Evolutionary conservation across 1,140 invertebrate genomes (phyloP).

Genomic region (Palaemon carinicauda): DNA sequence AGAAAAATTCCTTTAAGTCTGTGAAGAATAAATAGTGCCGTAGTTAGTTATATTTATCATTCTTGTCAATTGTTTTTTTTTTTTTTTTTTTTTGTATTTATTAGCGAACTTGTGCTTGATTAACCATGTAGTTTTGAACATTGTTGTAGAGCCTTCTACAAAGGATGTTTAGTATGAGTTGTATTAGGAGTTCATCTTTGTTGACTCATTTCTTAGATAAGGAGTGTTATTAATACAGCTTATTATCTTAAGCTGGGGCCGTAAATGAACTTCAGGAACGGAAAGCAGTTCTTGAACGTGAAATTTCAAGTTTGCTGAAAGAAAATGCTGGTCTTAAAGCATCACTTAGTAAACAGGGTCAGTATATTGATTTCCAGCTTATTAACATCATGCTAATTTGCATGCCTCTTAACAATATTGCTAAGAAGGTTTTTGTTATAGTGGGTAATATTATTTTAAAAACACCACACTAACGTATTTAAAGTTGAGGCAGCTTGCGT

Average conservation of each 20-base stretch:
- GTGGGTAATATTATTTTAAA: too few relatives aligned
- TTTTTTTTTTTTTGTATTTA: too few relatives aligned
- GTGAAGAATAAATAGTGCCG: too few relatives aligned
- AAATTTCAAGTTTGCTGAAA: neutral
- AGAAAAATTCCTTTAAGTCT: too few relatives aligned
- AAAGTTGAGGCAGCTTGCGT: too few relatives aligned
- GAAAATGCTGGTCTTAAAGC: neutral
- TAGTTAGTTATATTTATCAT: too few relatives aligned
- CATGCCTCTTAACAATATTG: too few relatives aligned
- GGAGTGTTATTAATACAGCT: neutral
- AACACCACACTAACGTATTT: too few relatives aligned
- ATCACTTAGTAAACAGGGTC: neutral
- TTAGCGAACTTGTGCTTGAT: too few relatives aligned
- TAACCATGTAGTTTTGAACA: too few relatives aligned
- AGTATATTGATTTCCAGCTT: neutral
- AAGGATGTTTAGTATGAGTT: neutral
- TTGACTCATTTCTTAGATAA: neutral
- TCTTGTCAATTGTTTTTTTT: too few relatives aligned
- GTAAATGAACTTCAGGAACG: neutral
- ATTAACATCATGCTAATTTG: neutral
- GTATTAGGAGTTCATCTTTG: neutral
- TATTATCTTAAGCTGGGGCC: neutral
- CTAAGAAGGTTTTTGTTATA: too few relatives aligned
- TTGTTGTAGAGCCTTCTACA: neutral
- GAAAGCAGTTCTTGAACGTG: neutral